Evolutionary conservation across 2,888 invertebrate genomes (phyloP), one percentile per base, ranked within the genome.

Genomic region (Tipula lateralis): DNA sequence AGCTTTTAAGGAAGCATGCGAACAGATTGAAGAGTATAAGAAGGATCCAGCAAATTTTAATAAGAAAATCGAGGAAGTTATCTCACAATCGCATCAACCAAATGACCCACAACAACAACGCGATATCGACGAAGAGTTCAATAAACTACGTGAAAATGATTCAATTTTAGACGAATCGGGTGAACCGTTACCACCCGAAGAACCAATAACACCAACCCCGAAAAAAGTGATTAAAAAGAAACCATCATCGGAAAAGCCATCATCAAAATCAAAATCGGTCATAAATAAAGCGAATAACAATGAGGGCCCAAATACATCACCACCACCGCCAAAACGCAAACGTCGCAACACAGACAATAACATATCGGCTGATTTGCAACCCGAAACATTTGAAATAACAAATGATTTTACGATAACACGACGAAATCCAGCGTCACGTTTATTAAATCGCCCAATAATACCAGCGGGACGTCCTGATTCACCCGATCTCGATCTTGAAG

Each of bases 11-110:
- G 94, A 95, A 86, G 97, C 96, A 0, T 92, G 96, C 86, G 92
- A 91, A 85, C 94, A 95, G 87, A 96, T 97, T 86, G 96, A 96
- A 87, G 94, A 95, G 84, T 96, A 93, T 87, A 94, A 95, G 86
- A 91, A 91, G n/a, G 92, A 94, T 88, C 94, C 94, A 85, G 93
- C 93, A 82, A 85, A 85, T 83, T 85, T 83, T 50, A 84, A 86
- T 81, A 85, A 84, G 0, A 84, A 85, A 84, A n/a, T 84, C 13
- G 29, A 66, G 34, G 66, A 30, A 9, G 88, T 88, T 81, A 87
- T 90, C 29, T 88, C 89, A 87, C 87, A 86, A 0, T 87, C 88
- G 86, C 85, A 85, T 3, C 50, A 85, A 7, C 83, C 85, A 0
- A 87, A 88, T 86, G 86, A 85, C 1, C 50, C 85, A 7, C 83